These are phyloP conservation scores for Parasteatoda lunata DNA, from an alignment of 2,888 invertebrate species.

Conservation along the genomic window DNA sequence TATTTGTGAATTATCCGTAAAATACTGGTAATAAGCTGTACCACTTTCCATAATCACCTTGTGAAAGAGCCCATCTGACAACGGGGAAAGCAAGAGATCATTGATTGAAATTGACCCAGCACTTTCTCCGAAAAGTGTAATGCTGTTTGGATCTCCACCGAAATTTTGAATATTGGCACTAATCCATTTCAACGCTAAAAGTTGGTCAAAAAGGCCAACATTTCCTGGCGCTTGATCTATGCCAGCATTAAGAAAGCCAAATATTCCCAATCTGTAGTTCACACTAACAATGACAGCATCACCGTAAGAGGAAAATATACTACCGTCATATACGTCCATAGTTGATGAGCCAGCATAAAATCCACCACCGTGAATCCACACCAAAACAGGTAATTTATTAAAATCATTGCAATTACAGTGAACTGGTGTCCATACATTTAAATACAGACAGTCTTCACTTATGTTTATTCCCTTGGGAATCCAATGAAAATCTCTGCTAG, in stretches of 20 bases:
- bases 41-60: slow-evolving; percentile 72
- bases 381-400: slow-evolving; percentile 80
- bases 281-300: slow-evolving; percentile 77
- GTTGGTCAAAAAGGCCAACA: slow-evolving; percentile 72
- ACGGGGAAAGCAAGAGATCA: slow-evolving; percentile 66
- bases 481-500: slow-evolving; percentile 23
- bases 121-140: slow-evolving; percentile 73
- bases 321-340: slow-evolving; percentile 76
- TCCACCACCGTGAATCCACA: slow-evolving; percentile 75
- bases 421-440: slow-evolving; percentile 87
- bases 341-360: slow-evolving; percentile 70
- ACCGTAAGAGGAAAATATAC: slow-evolving; percentile 76
- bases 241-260: slow-evolving; percentile 74
- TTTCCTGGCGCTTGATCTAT: slow-evolving; percentile 72
- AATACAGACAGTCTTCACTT: slow-evolving; percentile 86
- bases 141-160: slow-evolving; percentile 71
- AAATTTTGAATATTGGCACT: slow-evolving; percentile 71
- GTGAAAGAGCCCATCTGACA: slow-evolving; percentile 69
- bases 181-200: slow-evolving; percentile 73
- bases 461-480: slow-evolving; percentile 8
- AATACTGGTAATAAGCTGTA: slow-evolving; percentile 56
- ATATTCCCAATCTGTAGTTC: slow-evolving; percentile 77
- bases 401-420: background rate
- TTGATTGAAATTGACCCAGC: slow-evolving; percentile 72
- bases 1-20: background rate